A percentile compares a stretch with the other conserved stretches of the same genome.
These are phyloP conservation scores for Cheilosia urbana DNA, from an alignment of 2,888 invertebrate genomes.

Conservation along the genomic window DNA sequence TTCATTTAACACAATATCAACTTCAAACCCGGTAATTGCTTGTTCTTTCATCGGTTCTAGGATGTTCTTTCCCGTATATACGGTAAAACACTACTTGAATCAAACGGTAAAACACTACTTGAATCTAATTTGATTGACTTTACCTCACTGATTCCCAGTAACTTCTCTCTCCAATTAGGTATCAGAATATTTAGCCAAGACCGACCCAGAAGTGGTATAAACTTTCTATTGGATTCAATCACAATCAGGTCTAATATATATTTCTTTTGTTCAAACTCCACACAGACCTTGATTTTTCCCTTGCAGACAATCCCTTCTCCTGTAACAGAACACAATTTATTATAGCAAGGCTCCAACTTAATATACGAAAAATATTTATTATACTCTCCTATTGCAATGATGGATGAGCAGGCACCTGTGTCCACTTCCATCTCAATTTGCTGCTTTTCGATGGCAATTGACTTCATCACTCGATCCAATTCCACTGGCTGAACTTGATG, in stretches of 20 bases:
- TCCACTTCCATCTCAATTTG: conserved; percentile 4
- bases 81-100: conserved; percentile 5
- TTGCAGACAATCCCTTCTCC: background rate
- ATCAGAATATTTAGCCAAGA: conserved; percentile 1
- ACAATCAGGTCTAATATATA: conserved; percentile 12
- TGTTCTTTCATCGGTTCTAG: background rate
- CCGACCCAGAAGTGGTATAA: conserved; percentile 10
- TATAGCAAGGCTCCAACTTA: conserved; percentile 11
- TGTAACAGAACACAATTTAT: background rate
- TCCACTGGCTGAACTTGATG: background rate
- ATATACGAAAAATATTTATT: conserved; percentile 23
- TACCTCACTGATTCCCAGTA: conserved; percentile 4
- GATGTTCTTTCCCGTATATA: background rate
- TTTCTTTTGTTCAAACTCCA: conserved; percentile 9
- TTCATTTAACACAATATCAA: background rate
- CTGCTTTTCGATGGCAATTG: conserved; percentile 3
- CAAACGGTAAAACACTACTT: background rate
- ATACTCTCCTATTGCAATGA: conserved; percentile 27
- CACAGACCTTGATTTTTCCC: conserved; percentile 33
- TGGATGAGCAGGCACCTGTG: conserved; percentile 19
- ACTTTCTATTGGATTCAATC: background rate
- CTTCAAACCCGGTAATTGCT: conserved; percentile 1
- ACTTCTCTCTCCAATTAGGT: conserved; percentile 7
- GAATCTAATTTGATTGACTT: conserved; percentile 10
- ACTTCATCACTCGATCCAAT: background rate